Base-by-base conservation (phyloP, 92 coral and sea anemone genomes). In the Epizoanthus stellaris region DNA sequence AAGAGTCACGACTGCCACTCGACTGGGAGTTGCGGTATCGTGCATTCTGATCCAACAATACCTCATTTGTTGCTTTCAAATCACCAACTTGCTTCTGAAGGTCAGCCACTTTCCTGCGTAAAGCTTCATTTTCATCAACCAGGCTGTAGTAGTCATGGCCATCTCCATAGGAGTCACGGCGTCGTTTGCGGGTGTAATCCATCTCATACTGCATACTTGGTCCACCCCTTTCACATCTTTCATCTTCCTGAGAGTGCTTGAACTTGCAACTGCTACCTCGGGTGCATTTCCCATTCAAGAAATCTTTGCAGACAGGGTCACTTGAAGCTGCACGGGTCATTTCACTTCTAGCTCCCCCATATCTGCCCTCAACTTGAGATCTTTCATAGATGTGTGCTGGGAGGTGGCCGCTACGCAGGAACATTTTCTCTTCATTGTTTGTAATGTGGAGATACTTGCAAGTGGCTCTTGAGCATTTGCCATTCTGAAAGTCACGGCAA, bases 401-500 rank as follows among this genome's bases (percentile, higher is more conserved):
- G 43, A 97, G 91, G 81, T 90, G 92, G 25, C 99, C 99, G 4
- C 97, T 94, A 43, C 98, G 95, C 69, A 97, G 80, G 87, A 85
- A 97, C 36, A 88, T 73, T 85, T 97, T 97, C 85, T 97, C 99
- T 47, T 97, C 99, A 52, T 81, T 81, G 80, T 95, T 93, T 67
- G 93, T 81, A 38, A 97, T 89, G 69, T 97, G 99, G 80, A 97
- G 52, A 80, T 97, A 97, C 86, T 97, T 97, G 92, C 99, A 97
- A 58, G 99, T 89, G 14, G 90, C 75, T 4, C 99, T 94, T 3
- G 73, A 85, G 85, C 99, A 97, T 57, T 93, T 97, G 79, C 99
- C 99, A 86, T 97, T 97, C 83, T 97, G 99, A 92, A 85, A 97
- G 71, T 97, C 99, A 16, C 99, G 93, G 80, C 99, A 97, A 70